Evolutionary conservation across 2,888 invertebrate species (phyloP).

Genomic region (Pogonocherus hispidulus): DNA sequence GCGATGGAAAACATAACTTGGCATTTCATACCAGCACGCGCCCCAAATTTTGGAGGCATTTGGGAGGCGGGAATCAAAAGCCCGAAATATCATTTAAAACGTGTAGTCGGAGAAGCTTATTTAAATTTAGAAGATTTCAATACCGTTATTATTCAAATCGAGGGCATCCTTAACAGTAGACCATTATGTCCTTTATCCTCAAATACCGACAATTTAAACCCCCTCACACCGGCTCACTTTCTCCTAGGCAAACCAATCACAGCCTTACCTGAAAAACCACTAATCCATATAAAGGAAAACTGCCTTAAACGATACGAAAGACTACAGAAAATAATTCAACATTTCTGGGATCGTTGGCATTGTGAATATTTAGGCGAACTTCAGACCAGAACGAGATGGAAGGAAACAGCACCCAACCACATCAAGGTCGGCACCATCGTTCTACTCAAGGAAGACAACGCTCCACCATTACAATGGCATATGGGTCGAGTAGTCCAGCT

Average conservation of each 20-base stretch:
- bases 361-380: neutral
- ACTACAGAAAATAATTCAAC: neutral
- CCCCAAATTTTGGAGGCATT: neutral
- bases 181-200: neutral
- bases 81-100: neutral
- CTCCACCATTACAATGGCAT: neutral
- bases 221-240: slow-evolving; percentile 8
- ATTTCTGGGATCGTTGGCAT: neutral
- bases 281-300: neutral
- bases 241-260: neutral
- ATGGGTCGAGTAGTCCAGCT: neutral
- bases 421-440: neutral
- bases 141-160: neutral
- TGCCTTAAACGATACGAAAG: neutral
- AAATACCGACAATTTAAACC: neutral
- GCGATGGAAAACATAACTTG: neutral
- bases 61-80: neutral
- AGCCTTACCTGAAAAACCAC: neutral
- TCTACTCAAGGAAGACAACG: slow-evolving; percentile 9
- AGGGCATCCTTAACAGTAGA: neutral
- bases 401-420: neutral
- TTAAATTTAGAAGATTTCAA: neutral
- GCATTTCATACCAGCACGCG: neutral
- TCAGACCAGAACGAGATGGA: neutral
- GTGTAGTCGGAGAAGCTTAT: neutral